Evolutionary conservation across 2,888 invertebrate genomes (phyloP).

Genomic region (Apotomis capreana): DNA sequence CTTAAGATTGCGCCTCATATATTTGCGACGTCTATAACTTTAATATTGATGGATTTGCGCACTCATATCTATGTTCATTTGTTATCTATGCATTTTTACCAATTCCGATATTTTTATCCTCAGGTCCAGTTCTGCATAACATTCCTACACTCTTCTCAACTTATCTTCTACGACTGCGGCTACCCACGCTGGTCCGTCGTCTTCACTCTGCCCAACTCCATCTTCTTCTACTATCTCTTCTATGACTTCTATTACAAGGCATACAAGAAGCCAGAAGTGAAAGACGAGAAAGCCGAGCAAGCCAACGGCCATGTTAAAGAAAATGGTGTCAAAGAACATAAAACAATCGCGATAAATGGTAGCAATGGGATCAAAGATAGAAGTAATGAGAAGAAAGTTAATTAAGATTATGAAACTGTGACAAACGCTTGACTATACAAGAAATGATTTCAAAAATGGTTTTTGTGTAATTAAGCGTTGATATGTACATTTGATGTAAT

Average conservation of each 20-base stretch:
- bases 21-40: too few species aligned
- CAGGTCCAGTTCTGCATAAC: slow-evolving; percentile 96
- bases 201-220: slow-evolving; percentile 94
- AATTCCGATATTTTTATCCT: slow-evolving; percentile 54
- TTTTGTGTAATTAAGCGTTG: neutral
- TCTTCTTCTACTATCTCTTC: slow-evolving; percentile 97
- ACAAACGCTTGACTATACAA: neutral
- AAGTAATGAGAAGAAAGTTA: slow-evolving; percentile 25
- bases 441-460: neutral
- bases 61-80: too few species aligned
- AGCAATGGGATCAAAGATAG: slow-evolving; percentile 47
- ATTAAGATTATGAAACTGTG: slow-evolving; percentile 12
- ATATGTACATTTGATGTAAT: slow-evolving; percentile 3
- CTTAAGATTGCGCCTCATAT: too few species aligned
- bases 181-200: slow-evolving; percentile 92
- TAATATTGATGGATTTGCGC: too few species aligned
- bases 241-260: slow-evolving; percentile 94
- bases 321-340: slow-evolving; percentile 50
- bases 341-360: slow-evolving; percentile 44
- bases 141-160: slow-evolving; percentile 92
- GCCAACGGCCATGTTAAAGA: slow-evolving; percentile 54
- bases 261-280: slow-evolving; percentile 77
- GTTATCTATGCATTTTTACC: too few species aligned
- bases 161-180: slow-evolving; percentile 93
- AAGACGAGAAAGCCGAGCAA: neutral